These are phyloP conservation scores for Schrankia costaestrigalis DNA, from an alignment of 2,888 invertebrate genomes.

Conservation along the genomic window DNA sequence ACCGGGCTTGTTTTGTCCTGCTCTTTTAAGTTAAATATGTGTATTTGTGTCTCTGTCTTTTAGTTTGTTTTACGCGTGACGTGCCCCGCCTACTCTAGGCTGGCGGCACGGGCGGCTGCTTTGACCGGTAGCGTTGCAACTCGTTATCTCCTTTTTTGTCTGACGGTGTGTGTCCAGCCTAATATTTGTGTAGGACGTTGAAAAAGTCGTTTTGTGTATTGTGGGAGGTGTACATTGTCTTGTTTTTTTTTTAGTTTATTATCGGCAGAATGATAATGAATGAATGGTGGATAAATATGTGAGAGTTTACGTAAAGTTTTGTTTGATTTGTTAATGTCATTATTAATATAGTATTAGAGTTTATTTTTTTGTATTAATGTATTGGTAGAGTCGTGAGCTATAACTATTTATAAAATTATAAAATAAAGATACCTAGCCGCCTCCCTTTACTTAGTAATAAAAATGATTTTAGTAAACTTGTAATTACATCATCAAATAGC, in stretches of 20 bases:
- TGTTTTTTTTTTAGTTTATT: conserved; percentile 57
- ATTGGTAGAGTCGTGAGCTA: too few species aligned
- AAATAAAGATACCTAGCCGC: too few species aligned
- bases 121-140: conserved; percentile 74
- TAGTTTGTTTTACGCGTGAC: conserved; percentile 79
- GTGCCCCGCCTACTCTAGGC: conserved; percentile 68
- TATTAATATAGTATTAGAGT: too few species aligned
- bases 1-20: conserved; percentile 55
- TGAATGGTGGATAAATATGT: conserved; percentile 17
- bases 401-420: too few species aligned
- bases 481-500: too few species aligned
- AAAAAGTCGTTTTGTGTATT: conserved; percentile 66
- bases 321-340: too few species aligned
- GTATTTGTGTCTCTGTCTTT: conserved; percentile 51
- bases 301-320: too few species aligned
- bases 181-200: conserved; percentile 72
- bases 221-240: conserved; percentile 54
- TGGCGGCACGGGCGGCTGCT: conserved; percentile 60
- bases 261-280: conserved; percentile 31
- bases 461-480: too few species aligned
- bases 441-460: too few species aligned
- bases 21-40: conserved; percentile 19
- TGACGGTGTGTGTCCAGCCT: conserved; percentile 68
- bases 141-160: conserved; percentile 73
- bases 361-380: too few species aligned